Evolutionary conservation across 1,140 invertebrate genomes (phyloP), one percentile per base, ranked within the genome.

Genomic region (Papilio machaon): DNA sequence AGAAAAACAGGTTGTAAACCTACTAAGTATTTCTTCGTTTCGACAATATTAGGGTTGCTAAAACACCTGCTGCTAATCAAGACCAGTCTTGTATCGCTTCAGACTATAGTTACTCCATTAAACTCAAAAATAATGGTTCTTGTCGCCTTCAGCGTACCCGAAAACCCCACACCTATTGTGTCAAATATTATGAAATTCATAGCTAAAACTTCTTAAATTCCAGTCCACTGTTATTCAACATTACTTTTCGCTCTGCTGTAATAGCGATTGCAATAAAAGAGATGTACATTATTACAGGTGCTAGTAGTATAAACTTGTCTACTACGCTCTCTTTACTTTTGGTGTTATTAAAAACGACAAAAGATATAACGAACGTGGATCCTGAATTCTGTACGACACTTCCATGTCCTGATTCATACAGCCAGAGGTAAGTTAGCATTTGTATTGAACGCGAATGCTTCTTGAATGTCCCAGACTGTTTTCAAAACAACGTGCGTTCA

Each of bases 241-340:
- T 30, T 13, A 30, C 60, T 64, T 30, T 64, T 64, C 19, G 23
- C 60, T 30, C 19, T 30, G 60, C 64, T 15, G 35, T 70, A 35
- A 70, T 35, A 70, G 4, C 30, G 23, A 30, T 70, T 35, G 11
- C 60, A 67, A 60, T 60, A 9, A 64, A 64, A 64, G n/a, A 79
- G 49, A 73, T 80, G 23, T 49, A 43, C 15, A 74, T 49, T 67
- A 80, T 49, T 83, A 43, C 81, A 94, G 92, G 92, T 79, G 89
- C 86, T 8, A 94, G 91, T 74, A 89, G 85, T 73, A 73, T 87
- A 2, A 54, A 91, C 73, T 84, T 91, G 77, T 78, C 81, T 4
- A 88, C 80, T 0, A 90, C 87, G 1, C 38, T 94, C 6, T 89
- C 91, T 0, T 73, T 93, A 17, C 85, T 94, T 0, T 84, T 94